Conservation (phyloP, 2,888 invertebrate genomes). For the Chloroclysta siterata region DNA sequence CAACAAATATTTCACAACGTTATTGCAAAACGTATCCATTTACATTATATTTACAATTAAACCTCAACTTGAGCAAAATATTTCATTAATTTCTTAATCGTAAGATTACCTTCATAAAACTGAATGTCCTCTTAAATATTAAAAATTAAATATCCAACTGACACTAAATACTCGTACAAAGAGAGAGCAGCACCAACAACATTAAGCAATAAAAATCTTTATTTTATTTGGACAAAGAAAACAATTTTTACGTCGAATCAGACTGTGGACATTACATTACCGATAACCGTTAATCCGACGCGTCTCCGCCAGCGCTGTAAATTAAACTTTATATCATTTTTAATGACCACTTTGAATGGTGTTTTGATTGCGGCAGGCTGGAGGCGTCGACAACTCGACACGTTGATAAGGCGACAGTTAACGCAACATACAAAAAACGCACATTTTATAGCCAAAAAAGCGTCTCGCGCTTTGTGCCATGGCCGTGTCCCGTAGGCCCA, state of each 20-base stretch:
- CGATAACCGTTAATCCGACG: conserved; percentile 79
- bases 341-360: conserved; percentile 81
- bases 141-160: conserved; percentile 40
- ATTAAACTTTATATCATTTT: conserved; percentile 84
- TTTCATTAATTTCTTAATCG: conserved; percentile 44
- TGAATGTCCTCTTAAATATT: conserved; percentile 40
- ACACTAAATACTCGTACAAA: conserved; percentile 44
- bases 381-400: conserved; percentile 85
- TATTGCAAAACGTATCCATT: conserved; percentile 22
- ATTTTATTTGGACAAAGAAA: conserved; percentile 69
- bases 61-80: conserved; percentile 32
- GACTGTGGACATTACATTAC: conserved; percentile 74
- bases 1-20: conserved; percentile 9
- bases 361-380: conserved; percentile 83
- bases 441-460: conserved; percentile 76
- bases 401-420: conserved; percentile 81
- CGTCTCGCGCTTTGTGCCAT: conserved; percentile 54
- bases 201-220: conserved; percentile 62
- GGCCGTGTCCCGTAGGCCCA: conserved; percentile 16
- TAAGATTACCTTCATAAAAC: conserved; percentile 39
- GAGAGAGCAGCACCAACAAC: conserved; percentile 44
- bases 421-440: conserved; percentile 77
- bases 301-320: conserved; percentile 68
- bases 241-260: conserved; percentile 67
- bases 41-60: conserved; percentile 21